Conservation (phyloP, 30 jellyfish, hydroid and myxozoan genomes). For the Rhopilema esculentum region DNA sequence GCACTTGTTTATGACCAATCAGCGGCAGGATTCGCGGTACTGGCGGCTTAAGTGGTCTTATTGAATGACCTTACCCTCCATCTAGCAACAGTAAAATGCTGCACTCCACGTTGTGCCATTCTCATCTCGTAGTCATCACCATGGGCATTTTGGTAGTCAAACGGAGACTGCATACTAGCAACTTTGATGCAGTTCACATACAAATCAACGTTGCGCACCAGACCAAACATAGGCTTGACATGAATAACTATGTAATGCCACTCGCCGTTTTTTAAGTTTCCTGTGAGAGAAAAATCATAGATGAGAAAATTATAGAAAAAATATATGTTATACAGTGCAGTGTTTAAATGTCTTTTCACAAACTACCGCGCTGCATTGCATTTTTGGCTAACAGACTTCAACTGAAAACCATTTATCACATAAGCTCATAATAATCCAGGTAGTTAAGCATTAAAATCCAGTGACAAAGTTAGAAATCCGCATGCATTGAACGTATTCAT, state of each 20-base stretch:
- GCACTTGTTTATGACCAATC: too few relatives aligned
- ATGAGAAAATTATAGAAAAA: not conserved
- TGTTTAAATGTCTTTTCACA: too few relatives aligned
- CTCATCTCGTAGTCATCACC: slow-evolving; percentile 67
- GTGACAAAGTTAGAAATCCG: too few relatives aligned
- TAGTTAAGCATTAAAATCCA: too few relatives aligned
- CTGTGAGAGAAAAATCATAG: slow-evolving; percentile 2
- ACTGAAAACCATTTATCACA: not conserved
- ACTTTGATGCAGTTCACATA: slow-evolving; percentile 78
- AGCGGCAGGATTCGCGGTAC: too few relatives aligned
- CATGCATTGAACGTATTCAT: too few relatives aligned
- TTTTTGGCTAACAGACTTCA: not conserved
- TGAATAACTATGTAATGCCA: slow-evolving; percentile 83
- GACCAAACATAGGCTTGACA: slow-evolving; percentile 55
- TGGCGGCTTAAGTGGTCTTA: too few relatives aligned
- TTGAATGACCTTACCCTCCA: slow-evolving; percentile 57
- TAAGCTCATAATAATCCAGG: too few relatives aligned
- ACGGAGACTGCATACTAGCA: slow-evolving; percentile 55
- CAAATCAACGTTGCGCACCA: slow-evolving; percentile 62
- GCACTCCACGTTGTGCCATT: slow-evolving; percentile 70
- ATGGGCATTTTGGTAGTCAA: slow-evolving; percentile 49
- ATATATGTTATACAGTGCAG: not conserved
- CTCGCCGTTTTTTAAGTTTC: slow-evolving; percentile 51
- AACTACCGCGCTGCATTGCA: too few relatives aligned
- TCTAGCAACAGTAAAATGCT: slow-evolving; percentile 48